Evolutionary conservation across 1,140 invertebrate genomes (phyloP).

Genomic region (Aphidius gifuensis): DNA sequence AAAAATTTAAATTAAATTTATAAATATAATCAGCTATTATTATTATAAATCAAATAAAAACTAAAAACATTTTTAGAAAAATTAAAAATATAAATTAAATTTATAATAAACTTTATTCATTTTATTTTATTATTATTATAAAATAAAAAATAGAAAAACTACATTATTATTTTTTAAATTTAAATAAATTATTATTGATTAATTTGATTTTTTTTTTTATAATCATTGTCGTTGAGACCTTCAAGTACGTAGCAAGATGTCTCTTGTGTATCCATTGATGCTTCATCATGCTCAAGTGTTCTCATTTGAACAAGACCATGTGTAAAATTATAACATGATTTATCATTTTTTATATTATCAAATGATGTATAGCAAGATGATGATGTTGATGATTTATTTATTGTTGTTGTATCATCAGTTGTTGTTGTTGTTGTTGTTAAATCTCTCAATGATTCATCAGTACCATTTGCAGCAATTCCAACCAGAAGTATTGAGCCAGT

Average conservation of each 20-base stretch:
- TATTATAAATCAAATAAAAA: no score
- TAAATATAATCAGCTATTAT: background rate
- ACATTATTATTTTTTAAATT: background rate
- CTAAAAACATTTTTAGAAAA: no score
- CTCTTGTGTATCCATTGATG: constrained; percentile 46
- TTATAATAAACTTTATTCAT: background rate
- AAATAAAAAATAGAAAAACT: background rate
- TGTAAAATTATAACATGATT: constrained; percentile 11
- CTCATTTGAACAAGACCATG: constrained; percentile 48
- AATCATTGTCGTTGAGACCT: constrained; percentile 37
- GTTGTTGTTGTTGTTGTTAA: background rate
- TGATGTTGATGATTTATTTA: constrained; percentile 1
- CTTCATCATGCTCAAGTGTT: constrained; percentile 38
- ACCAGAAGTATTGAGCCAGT: constrained; percentile 48
- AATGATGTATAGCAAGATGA: background rate
- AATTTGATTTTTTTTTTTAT: constrained; percentile 11
- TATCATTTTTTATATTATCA: background rate
- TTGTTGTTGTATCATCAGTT: constrained; percentile 7
- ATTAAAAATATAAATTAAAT: no score
- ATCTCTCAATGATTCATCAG: background rate
- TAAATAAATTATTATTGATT: constrained; percentile 5
- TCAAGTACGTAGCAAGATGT: constrained; percentile 50
- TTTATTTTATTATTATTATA: no score
- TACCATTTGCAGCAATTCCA: constrained; percentile 23
- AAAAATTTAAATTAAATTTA: background rate